Conservation (phyloP, 2,113 vertebrate species). For the Pomatostomus ruficeps region DNA sequence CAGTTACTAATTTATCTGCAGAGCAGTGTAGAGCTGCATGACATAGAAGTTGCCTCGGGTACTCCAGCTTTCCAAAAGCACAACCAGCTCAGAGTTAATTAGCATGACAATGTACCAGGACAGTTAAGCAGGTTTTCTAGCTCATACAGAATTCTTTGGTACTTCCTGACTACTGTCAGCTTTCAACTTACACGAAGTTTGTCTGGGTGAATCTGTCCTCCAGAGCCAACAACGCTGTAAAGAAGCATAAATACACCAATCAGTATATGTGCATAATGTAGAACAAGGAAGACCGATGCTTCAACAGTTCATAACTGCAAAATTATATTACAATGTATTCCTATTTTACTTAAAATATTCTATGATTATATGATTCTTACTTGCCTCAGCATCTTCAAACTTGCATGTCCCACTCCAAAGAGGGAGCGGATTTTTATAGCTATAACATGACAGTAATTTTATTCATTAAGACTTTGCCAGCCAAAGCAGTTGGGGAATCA, state of each 20-base stretch:
- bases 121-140: background rate
- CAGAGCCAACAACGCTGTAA: background rate
- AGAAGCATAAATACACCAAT: background rate
- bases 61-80: background rate
- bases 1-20: background rate
- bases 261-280: background rate
- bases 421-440: background rate
- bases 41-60: background rate
- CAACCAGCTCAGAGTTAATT: background rate
- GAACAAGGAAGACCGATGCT: background rate
- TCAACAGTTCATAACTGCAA: background rate
- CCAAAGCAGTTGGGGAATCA: background rate
- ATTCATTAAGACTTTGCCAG: background rate
- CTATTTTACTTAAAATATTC: background rate
- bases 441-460: background rate
- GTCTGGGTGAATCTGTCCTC: background rate
- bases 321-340: background rate
- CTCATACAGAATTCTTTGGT: background rate
- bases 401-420: background rate
- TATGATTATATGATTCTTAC: background rate
- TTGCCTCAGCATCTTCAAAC: background rate
- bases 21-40: background rate
- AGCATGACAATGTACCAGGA: fast-evolving
- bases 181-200: background rate
- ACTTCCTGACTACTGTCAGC: background rate